phyloP scores from a whole-genome alignment of 2,113 vertebrate species.

The Bettongia penicillata region DNA sequence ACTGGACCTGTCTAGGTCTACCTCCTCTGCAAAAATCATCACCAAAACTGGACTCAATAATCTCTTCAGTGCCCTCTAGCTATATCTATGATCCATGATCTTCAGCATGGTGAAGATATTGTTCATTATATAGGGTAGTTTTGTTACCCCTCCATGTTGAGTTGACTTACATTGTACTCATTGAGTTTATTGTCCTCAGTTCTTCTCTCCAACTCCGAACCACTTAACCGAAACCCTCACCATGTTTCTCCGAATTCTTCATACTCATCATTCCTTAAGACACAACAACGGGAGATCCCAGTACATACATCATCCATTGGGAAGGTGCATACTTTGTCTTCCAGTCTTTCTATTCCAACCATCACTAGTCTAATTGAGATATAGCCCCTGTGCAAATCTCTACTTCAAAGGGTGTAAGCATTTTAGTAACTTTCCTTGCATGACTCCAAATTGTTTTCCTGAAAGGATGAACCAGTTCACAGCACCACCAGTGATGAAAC shows the following conservation, averaged over 20 bases:
- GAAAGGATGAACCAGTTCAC: neutral
- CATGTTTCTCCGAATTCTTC: neutral
- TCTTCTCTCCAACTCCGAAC: neutral
- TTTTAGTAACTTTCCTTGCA: neutral
- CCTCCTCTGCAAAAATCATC: neutral
- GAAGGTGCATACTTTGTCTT: neutral
- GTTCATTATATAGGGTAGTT: neutral
- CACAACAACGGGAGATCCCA: neutral
- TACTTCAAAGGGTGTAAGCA: neutral
- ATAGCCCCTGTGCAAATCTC: neutral
- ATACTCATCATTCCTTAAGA: neutral
- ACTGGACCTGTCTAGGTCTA: neutral
- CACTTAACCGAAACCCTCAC: neutral
- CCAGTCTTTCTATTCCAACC: neutral
- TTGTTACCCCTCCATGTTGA: neutral
- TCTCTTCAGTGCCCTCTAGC: neutral
- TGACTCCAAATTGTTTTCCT: neutral
- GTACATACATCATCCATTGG: neutral
- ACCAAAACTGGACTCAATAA: neutral
- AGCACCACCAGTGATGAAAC: neutral
- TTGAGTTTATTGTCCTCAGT: neutral
- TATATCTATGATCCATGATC: neutral
- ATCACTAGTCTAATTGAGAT: neutral
- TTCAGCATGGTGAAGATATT: neutral
- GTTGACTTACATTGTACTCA: neutral